Base-by-base conservation (phyloP, 1,140 invertebrate species). In the Pachypsylla venusta region DNA sequence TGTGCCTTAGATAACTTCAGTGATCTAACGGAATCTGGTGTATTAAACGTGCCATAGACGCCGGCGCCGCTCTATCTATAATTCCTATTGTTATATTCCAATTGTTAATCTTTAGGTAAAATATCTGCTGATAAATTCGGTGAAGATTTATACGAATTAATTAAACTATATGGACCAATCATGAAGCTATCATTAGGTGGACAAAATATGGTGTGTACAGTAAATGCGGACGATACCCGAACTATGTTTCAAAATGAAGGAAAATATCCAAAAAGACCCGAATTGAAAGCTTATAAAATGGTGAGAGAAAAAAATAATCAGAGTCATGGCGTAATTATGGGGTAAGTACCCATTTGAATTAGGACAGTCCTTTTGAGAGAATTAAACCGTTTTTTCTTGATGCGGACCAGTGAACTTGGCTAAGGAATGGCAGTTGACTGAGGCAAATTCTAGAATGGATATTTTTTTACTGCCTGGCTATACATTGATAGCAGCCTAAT, bases 241-340 rank as follows among this genome's bases (percentile, higher is more conserved):
- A 65, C 54, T n/a, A 64, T 73, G 61, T 70, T 66, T 63, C 56
- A 64, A 48, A 65, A 68, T 61, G 71, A 73, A 61, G 71, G 71
- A 5, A 63, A 61, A 30, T 59, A 55, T 60, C 71, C 71, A 2
- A 28, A 60, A 14, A 62, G 71, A 48, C 70, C 70, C 2, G 25
- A 66, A 35, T 71, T 73, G 64, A 66, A 67, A 3, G 71, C 71
- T 13, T 60, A 72, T 4, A 54, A 64, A 7, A 61, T 70, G 57
- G 68, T 68, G 48, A 60, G 70, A 25, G 48, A 65, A 53, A 66
- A 67, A 57, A 63, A 39, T 13, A 71, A 68, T 58, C 64, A 66
- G 16, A 69, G 70, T 55, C 62, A 67, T n/a, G 71, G 71, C 22
- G 63, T 72, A 14, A 67, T 72, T 24, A 69, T 70, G 20, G 70